phyloP scores from a whole-genome alignment of 30 jellyfish, hydroid and myxozoan species.

The Catostylus mosaicus region DNA sequence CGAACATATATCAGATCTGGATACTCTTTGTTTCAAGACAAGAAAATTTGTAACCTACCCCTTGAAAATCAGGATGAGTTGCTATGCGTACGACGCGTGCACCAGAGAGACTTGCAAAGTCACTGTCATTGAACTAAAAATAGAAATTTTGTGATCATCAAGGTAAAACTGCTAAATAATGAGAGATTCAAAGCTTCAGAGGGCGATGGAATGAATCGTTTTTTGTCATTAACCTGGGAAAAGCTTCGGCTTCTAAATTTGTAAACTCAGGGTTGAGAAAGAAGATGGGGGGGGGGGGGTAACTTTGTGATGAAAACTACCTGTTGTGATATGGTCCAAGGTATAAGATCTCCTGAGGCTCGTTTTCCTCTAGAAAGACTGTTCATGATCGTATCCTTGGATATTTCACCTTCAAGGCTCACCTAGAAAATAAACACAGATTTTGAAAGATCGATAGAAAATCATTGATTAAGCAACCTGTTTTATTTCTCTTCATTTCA shows the following conservation, averaged over 20 bases:
- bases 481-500: no score
- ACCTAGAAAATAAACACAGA: constrained; percentile 46
- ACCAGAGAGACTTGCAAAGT: constrained; percentile 95
- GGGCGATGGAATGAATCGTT: no score
- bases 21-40: no score
- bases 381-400: constrained; percentile 83
- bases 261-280: no score
- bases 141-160: neutral
- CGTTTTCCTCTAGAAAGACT: constrained; percentile 95
- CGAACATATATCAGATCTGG: no score
- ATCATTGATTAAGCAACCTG: no score
- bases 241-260: neutral
- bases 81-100: constrained; percentile 98
- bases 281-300: neutral
- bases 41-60: constrained; percentile 52
- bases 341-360: constrained; percentile 97
- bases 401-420: constrained; percentile 97
- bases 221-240: neutral
- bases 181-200: neutral
- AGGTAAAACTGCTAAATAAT: neutral
- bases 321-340: constrained; percentile 99
- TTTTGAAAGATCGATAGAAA: no score
- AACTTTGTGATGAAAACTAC: neutral
- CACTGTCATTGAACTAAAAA: constrained; percentile 88
- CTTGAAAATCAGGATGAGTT: constrained; percentile 99